A percentile compares a stretch with the other conserved stretches of the same genome.
phyloP scores from a whole-genome alignment of 2,113 vertebrate species.

The Nerophis lumbriciformis region DNA sequence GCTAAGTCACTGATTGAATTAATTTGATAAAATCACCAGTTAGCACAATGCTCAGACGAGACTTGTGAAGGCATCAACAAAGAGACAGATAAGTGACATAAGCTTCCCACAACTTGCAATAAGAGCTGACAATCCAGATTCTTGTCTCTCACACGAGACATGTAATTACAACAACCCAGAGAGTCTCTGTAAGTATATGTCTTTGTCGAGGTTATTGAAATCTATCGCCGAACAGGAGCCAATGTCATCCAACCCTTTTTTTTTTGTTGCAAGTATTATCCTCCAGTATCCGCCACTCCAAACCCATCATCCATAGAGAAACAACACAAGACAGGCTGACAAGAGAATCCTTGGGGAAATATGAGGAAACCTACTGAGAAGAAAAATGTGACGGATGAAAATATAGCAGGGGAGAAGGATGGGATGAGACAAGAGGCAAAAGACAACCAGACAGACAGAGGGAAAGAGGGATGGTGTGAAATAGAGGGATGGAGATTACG shows the following conservation, averaged over 20 bases:
- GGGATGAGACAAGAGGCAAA: background rate
- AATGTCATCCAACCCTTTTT: background rate
- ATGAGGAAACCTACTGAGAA: background rate
- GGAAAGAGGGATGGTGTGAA: background rate
- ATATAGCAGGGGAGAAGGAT: background rate
- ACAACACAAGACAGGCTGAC: background rate
- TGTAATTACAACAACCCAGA: too few species aligned
- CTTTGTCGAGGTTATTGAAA: too few species aligned
- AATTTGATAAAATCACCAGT: too few species aligned
- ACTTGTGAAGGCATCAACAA: too few species aligned
- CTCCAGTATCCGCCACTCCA: background rate
- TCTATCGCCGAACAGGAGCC: background rate
- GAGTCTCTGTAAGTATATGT: too few species aligned
- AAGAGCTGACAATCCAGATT: too few species aligned
- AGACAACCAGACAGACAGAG: background rate
- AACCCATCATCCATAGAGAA: background rate
- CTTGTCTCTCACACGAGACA: too few species aligned
- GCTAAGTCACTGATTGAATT: too few species aligned
- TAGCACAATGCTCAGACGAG: too few species aligned
- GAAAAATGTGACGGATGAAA: background rate
- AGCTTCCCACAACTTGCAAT: too few species aligned
- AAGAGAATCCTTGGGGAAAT: slow-evolving; percentile 1
- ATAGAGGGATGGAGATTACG: background rate
- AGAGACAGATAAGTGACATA: too few species aligned
- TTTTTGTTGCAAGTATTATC: background rate